phyloP scores from a whole-genome alignment of 2,113 vertebrate species.

The Ondatra zibethicus region DNA sequence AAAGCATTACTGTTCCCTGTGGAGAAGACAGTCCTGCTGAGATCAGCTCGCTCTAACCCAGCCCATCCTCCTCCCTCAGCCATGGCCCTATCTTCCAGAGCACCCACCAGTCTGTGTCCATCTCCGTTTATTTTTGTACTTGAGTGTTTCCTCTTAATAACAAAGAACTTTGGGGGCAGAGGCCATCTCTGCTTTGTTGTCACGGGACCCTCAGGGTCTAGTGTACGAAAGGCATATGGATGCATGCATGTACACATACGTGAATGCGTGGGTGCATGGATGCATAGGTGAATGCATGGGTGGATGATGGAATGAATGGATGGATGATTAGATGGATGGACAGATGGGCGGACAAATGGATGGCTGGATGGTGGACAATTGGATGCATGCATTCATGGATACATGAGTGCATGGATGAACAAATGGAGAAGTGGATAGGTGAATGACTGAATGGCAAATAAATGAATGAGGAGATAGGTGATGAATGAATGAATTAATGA shows the following conservation, averaged over 20 bases:
- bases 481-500: too few species aligned
- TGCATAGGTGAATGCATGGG: too few species aligned
- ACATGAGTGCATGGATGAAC: not conserved
- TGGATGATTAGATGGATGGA: too few species aligned
- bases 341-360: too few species aligned
- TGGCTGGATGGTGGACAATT: too few species aligned
- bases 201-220: not conserved
- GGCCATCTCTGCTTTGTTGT: not conserved
- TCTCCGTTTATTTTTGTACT: not conserved
- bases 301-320: not conserved
- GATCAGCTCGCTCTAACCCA: not conserved
- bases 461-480: not conserved
- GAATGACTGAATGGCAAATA: too few species aligned
- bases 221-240: not conserved
- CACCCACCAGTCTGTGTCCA: fast-evolving
- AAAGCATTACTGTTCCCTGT: not conserved
- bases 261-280: not conserved
- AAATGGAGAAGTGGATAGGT: too few species aligned
- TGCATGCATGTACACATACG: not conserved
- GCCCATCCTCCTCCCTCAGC: too few species aligned
- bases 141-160: not conserved
- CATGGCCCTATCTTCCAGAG: not conserved
- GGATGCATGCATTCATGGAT: too few species aligned
- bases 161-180: not conserved
- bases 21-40: not conserved